Evolutionary conservation across 2,797 vertebrate genomes (phyloP).

Genomic region (Acipenser transmontanus): DNA sequence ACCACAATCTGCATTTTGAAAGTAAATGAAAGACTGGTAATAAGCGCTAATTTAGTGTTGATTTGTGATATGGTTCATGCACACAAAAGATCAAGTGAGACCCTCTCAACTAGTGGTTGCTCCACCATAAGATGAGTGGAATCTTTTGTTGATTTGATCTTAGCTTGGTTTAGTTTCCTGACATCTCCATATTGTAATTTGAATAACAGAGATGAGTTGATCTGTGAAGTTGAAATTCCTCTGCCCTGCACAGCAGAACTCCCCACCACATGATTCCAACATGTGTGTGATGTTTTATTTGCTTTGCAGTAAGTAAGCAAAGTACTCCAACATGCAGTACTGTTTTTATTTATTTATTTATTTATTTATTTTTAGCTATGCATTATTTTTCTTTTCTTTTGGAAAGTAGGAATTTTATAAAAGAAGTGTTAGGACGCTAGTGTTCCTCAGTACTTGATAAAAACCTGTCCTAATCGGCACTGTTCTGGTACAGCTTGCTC

Average conservation of each 20-base stretch:
- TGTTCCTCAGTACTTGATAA: too few species aligned
- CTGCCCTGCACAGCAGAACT: neutral
- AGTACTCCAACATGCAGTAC: neutral
- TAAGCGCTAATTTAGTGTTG: too few species aligned
- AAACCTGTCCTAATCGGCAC: too few species aligned
- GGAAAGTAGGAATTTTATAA: too few species aligned
- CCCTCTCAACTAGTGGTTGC: neutral
- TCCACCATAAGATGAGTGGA: neutral
- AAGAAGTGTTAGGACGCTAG: too few species aligned
- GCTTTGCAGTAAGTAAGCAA: neutral
- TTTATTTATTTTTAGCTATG: too few species aligned
- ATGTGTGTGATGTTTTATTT: neutral
- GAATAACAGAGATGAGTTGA: conserved; percentile 2
- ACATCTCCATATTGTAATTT: neutral
- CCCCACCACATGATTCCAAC: neutral
- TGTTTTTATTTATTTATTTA: too few species aligned
- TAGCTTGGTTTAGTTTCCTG: neutral
- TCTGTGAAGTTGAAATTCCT: neutral
- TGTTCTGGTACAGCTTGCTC: too few species aligned
- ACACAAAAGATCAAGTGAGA: neutral
- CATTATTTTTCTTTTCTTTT: too few species aligned
- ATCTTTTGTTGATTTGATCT: neutral
- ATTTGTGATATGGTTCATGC: too few species aligned
- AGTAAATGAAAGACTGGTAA: too few species aligned
- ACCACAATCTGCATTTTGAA: too few species aligned